Evolutionary conservation across 1,140 invertebrate genomes (phyloP).

Genomic region (Zaprionus kolodkinae): DNA sequence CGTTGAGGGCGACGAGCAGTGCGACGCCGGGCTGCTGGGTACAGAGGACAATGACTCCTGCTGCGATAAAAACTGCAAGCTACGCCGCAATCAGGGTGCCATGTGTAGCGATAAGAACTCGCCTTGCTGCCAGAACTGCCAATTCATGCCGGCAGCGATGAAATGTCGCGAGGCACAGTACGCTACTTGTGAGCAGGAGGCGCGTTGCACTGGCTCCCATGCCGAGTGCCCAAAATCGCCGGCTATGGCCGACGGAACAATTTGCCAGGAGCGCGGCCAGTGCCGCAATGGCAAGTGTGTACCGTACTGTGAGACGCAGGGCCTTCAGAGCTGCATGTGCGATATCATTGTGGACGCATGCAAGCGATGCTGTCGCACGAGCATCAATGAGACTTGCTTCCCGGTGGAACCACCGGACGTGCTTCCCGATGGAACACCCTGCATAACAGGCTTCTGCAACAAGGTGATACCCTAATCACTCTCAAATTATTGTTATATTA

Average conservation of each 20-base stretch:
- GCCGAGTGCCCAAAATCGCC: constrained; percentile 89
- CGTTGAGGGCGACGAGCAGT: constrained; percentile 97
- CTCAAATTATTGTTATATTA: background rate
- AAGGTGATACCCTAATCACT: constrained; percentile 86
- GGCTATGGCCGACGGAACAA: constrained; percentile 93
- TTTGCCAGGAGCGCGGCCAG: constrained; percentile 94
- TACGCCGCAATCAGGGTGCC: constrained; percentile 91
- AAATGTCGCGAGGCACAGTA: constrained; percentile 95
- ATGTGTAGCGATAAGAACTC: constrained; percentile 97
- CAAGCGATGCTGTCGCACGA: constrained; percentile 92
- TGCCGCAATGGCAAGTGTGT: constrained; percentile 94
- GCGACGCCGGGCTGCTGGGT: constrained; percentile 95
- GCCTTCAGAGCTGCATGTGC: constrained; percentile 96
- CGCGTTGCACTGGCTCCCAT: constrained; percentile 89
- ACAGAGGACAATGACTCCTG: constrained; percentile 96
- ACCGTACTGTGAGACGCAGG: constrained; percentile 96
- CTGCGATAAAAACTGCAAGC: constrained; percentile 96
- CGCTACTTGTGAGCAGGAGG: constrained; percentile 95
- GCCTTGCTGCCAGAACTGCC: constrained; percentile 95
- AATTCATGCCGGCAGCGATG: constrained; percentile 91
- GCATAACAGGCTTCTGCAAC: constrained; percentile 98
- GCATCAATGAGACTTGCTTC: constrained; percentile 95
- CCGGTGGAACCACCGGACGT: constrained; percentile 94
- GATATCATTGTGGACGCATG: constrained; percentile 90
- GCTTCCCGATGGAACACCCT: constrained; percentile 96